A percentile compares a stretch with the other conserved stretches of the same genome.
phyloP scores from a whole-genome alignment of 2,113 vertebrate genomes.

The Electrona antarctica region DNA sequence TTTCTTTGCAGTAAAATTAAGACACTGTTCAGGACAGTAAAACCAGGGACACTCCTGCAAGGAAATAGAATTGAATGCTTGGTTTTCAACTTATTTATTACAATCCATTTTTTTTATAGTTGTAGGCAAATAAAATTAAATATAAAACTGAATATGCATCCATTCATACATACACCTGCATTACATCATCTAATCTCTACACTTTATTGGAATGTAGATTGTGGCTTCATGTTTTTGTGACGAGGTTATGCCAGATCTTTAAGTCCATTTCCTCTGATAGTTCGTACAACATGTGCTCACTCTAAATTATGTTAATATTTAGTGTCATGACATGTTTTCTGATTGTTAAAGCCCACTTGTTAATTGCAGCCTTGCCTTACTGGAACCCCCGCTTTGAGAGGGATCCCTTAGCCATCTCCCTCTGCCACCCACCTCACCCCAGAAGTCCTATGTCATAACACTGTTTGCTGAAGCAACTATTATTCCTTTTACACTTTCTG shows the following conservation, averaged over 20 bases:
- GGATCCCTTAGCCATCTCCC: conserved; percentile 69
- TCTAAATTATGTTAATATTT: conserved; percentile 75
- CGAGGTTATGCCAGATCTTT: conserved; percentile 61
- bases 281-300: conserved; percentile 72
- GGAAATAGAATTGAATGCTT: conserved; percentile 70
- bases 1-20: conserved; percentile 60
- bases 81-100: conserved; percentile 76
- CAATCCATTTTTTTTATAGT: conserved; percentile 70
- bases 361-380: conserved; percentile 83
- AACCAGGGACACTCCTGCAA: conserved; percentile 66
- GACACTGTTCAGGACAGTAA: conserved; percentile 62
- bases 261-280: conserved; percentile 63
- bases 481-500: conserved; percentile 75
- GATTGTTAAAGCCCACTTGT: conserved; percentile 79
- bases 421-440: conserved; percentile 43
- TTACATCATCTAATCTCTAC: conserved; percentile 64
- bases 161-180: conserved; percentile 66
- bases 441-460: conserved; percentile 80
- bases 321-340: conserved; percentile 71
- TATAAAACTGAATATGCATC: conserved; percentile 75
- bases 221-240: conserved; percentile 64
- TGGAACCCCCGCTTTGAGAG: conserved; percentile 77
- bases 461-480: conserved; percentile 80
- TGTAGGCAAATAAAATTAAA: conserved; percentile 66
- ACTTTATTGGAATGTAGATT: conserved; percentile 79